Conservation (phyloP, 2,113 vertebrate species). For the Anguilla japonica region DNA sequence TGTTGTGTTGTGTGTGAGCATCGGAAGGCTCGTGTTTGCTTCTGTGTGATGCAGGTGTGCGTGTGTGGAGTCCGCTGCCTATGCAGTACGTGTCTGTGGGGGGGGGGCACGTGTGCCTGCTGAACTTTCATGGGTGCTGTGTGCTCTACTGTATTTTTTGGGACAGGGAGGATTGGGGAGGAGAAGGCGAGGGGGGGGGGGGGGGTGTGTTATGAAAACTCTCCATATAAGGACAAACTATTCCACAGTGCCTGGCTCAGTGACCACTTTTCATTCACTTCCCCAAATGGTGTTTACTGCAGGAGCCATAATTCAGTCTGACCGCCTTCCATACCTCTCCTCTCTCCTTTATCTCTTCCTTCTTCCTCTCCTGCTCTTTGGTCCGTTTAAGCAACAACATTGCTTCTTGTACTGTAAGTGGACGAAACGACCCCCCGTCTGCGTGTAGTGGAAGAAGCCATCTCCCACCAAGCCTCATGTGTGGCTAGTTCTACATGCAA, state of each 20-base stretch:
- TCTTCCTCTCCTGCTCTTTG: slow-evolving; percentile 4
- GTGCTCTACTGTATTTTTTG: background rate
- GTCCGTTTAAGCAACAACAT: slow-evolving; percentile 71
- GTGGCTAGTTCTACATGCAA: background rate
- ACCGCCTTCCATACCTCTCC: slow-evolving; percentile 28
- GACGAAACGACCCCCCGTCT: slow-evolving; percentile 52
- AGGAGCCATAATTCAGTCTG: slow-evolving; percentile 18
- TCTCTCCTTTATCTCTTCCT: slow-evolving; percentile 15
- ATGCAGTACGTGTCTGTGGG: slow-evolving; percentile 35
- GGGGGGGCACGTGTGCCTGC: background rate
- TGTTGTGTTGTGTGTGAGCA: too few relatives aligned
- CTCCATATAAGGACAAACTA: slow-evolving; percentile 75
- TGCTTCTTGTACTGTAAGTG: slow-evolving; percentile 75
- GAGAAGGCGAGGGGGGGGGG: slow-evolving; percentile 30
- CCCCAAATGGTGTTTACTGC: slow-evolving; percentile 44
- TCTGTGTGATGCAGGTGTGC: background rate
- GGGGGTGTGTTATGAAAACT: slow-evolving; percentile 48
- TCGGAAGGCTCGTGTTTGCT: background rate
- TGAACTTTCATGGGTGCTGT: background rate
- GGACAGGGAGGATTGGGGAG: background rate
- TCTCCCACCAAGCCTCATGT: background rate
- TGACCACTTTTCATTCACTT: slow-evolving; percentile 15
- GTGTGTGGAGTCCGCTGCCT: background rate
- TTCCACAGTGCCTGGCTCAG: slow-evolving; percentile 46
- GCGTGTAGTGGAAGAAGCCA: background rate